Percentiles rank a stretch among this genome's conserved stretches.
phyloP scores from a whole-genome alignment of 2,113 vertebrate species.

The Rhynchomys soricoides region DNA sequence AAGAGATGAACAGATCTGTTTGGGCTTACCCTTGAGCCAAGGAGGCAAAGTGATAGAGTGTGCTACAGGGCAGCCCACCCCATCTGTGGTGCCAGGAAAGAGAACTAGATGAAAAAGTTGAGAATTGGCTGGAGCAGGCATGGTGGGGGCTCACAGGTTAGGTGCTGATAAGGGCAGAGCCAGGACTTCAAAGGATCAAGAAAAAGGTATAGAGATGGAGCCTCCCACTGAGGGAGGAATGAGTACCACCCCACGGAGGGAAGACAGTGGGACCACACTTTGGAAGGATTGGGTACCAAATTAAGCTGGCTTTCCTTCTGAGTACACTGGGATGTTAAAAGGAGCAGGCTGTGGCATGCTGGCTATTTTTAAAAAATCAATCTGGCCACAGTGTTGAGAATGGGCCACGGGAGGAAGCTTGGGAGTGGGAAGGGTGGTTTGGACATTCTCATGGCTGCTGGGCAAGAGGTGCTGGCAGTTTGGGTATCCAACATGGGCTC shows the following conservation, averaged over 20 bases:
- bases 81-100: neutral
- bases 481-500: neutral
- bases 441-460: neutral
- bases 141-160: rapidly evolving
- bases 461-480: neutral
- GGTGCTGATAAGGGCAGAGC: neutral
- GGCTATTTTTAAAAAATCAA: constrained; percentile 58
- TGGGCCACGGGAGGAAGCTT: neutral
- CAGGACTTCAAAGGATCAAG: neutral
- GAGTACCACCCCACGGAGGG: neutral
- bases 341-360: neutral
- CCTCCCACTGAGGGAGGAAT: neutral
- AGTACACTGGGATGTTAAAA: constrained; percentile 10
- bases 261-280: neutral
- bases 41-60: neutral
- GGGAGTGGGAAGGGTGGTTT: neutral
- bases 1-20: neutral
- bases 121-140: neutral
- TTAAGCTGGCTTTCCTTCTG: neutral
- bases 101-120: neutral
- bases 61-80: neutral
- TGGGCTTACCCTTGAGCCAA: rapidly evolving
- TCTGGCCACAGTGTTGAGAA: neutral
- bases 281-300: neutral
- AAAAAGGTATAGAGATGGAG: neutral